Conservation (phyloP, 2,113 vertebrate genomes). For the Phocoena sinus region DNA sequence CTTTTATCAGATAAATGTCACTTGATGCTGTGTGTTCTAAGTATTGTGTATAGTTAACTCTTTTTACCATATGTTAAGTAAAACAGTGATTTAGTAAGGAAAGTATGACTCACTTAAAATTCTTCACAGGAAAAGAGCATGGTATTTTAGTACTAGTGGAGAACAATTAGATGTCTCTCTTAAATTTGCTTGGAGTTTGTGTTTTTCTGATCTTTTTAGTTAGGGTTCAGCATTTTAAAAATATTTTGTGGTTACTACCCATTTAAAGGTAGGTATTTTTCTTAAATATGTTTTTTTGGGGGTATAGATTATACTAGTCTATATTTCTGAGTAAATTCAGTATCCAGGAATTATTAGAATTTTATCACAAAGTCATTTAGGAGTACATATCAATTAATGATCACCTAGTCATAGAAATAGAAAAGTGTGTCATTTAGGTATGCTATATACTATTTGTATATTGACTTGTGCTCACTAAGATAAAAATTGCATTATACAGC, state of each 20-base stretch:
- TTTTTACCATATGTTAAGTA: conserved; percentile 50
- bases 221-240: conserved; percentile 29
- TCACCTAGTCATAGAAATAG: neutral
- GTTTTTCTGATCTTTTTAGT: conserved; percentile 28
- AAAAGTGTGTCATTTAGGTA: neutral
- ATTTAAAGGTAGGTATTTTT: neutral
- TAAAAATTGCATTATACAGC: neutral
- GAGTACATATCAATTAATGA: neutral
- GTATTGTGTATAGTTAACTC: conserved; percentile 32
- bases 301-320: neutral
- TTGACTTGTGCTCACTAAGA: neutral
- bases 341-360: conserved; percentile 3
- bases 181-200: conserved; percentile 19
- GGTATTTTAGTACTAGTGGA: neutral
- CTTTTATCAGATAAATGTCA: neutral
- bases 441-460: neutral
- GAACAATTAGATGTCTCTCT: neutral
- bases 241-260: neutral
- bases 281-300: neutral
- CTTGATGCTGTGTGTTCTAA: neutral
- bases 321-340: neutral
- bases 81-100: conserved; percentile 52
- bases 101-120: conserved; percentile 61
- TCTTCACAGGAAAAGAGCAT: conserved; percentile 22
- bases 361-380: conserved; percentile 18